Evolutionary conservation across 2,888 invertebrate species (phyloP).

Genomic region (Drosophila nr. perissopoda): DNA sequence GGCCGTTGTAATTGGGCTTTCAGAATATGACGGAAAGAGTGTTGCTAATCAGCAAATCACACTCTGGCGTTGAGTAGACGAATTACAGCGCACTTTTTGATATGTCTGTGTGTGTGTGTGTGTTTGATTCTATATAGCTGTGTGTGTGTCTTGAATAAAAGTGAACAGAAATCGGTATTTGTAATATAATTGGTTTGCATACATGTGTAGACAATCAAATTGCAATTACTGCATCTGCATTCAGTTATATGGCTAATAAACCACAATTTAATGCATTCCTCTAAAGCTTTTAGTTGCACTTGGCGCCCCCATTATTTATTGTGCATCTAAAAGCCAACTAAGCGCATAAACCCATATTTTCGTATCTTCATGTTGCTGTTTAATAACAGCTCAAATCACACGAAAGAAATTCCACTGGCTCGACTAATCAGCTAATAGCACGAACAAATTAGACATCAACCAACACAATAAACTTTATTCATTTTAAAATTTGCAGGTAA

Average conservation of each 20-base stretch:
- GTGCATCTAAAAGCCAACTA: background rate
- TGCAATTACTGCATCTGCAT: slow-evolving; percentile 17
- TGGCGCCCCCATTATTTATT: slow-evolving; percentile 9
- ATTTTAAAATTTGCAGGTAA: background rate
- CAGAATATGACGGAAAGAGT: slow-evolving; percentile 83
- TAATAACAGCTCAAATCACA: slow-evolving; percentile 26
- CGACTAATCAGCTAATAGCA: slow-evolving; percentile 22
- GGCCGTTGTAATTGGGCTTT: slow-evolving; percentile 75
- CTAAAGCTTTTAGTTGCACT: slow-evolving; percentile 27
- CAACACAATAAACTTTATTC: background rate
- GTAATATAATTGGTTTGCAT: background rate
- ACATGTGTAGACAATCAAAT: slow-evolving; percentile 21
- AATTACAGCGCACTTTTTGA: slow-evolving; percentile 68
- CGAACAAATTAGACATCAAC: slow-evolving; percentile 3
- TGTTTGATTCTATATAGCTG: background rate
- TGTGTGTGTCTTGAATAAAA: background rate
- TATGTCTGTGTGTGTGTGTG: background rate
- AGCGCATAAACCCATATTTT: slow-evolving; percentile 56
- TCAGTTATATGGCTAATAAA: slow-evolving; percentile 42
- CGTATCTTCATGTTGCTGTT: slow-evolving; percentile 47
- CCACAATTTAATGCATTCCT: slow-evolving; percentile 22
- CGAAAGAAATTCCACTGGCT: slow-evolving; percentile 22
- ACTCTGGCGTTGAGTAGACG: slow-evolving; percentile 78
- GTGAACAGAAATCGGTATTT: background rate
- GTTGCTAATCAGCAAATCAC: slow-evolving; percentile 83